Conservation (phyloP, 2,113 vertebrate genomes). For the Poeciliopsis occidentalis region DNA sequence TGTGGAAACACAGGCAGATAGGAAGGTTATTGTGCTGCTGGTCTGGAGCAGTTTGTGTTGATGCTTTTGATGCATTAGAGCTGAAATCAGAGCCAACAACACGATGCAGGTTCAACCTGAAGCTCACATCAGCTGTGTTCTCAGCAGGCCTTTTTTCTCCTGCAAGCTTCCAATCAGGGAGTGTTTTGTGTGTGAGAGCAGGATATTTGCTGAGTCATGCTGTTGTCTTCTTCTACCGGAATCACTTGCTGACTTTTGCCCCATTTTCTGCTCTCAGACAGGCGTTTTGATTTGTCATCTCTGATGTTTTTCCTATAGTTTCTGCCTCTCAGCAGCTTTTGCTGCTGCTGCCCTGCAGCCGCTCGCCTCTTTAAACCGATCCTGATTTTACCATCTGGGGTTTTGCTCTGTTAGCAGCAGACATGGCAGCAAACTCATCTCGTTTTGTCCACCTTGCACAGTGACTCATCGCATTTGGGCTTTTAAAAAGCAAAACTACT, state of each 20-base stretch:
- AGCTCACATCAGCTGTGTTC: background rate
- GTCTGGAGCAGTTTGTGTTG: no score
- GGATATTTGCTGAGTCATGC: slow-evolving; percentile 44
- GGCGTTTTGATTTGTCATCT: slow-evolving; percentile 8
- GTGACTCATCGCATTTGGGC: background rate
- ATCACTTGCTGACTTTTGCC: slow-evolving; percentile 17
- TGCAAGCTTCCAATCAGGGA: background rate
- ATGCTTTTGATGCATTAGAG: background rate
- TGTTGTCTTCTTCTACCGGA: slow-evolving; percentile 34
- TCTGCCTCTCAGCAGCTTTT: slow-evolving; percentile 29
- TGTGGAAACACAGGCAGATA: background rate
- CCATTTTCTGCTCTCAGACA: slow-evolving; percentile 18
- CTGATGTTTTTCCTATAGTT: slow-evolving; percentile 10
- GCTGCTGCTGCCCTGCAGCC: background rate
- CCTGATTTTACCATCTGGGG: slow-evolving; percentile 26
- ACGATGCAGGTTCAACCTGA: background rate
- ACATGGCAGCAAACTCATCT: slow-evolving; percentile 18
- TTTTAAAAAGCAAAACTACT: background rate
- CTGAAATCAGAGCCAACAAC: background rate
- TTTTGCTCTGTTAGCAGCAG: slow-evolving; percentile 28
- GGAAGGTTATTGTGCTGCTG: background rate
- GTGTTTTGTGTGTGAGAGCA: background rate
- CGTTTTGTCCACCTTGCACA: background rate
- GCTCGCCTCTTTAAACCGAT: background rate
- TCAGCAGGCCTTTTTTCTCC: background rate